Conservation (phyloP, 2,797 vertebrate species). For the Clangula hyemalis region DNA sequence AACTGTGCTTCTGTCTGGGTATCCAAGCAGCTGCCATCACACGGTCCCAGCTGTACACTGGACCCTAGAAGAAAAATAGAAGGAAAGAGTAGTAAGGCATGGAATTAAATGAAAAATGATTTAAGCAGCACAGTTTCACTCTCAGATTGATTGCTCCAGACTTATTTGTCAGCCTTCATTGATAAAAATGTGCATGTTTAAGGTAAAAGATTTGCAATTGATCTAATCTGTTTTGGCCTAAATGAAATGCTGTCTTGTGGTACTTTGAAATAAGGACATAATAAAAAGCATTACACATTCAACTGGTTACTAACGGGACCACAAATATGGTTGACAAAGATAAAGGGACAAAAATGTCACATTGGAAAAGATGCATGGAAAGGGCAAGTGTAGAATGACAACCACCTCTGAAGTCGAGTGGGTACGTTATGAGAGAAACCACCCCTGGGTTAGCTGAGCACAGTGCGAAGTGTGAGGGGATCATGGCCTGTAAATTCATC, state of each 20-base stretch:
- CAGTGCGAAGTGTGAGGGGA: not conserved
- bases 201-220: not conserved
- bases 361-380: not conserved
- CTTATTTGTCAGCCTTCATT: not conserved
- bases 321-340: rapidly evolving
- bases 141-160: too few relatives aligned
- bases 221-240: not conserved
- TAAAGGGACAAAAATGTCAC: not conserved
- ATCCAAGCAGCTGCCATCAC: not conserved
- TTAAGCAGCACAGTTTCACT: not conserved
- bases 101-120: not conserved
- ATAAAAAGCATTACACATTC: not conserved
- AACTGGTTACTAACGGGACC: not conserved
- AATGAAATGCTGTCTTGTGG: not conserved
- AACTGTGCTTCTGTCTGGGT: not conserved
- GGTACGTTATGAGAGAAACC: not conserved
- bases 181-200: not conserved
- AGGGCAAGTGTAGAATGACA: not conserved
- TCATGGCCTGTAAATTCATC: not conserved
- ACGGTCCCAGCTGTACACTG: rapidly evolving
- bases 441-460: not conserved
- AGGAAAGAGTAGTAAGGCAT: too few relatives aligned
- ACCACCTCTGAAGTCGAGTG: not conserved
- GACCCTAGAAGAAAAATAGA: not conserved
- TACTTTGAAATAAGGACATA: not conserved